Evolutionary conservation across 2,888 invertebrate genomes (phyloP), one percentile per base, ranked within the genome.

Genomic region (Netelia fuscicornis): DNA sequence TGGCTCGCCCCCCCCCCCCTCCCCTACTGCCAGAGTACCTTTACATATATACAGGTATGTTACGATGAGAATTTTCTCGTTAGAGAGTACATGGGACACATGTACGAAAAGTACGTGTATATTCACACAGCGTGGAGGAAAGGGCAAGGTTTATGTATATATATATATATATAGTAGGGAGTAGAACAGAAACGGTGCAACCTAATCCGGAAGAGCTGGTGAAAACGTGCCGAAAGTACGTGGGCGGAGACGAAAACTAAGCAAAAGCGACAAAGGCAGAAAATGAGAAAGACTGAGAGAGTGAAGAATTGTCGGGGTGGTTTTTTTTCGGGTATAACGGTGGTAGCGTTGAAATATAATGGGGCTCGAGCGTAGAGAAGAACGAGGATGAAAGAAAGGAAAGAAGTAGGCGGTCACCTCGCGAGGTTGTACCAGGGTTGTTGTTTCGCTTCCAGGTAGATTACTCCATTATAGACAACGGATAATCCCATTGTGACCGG

Each of bases 401-500:
- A 42, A 70, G 52, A 81, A 78, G 67, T 68, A 20, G 77, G 76
- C 74, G 71, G 52, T 65, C 20, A 62, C 37, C 37, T 37, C 37
- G 37, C 37, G 37, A 37, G 37, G 37, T 37, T 37, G 37, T 37
- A 6, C 20, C 37, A 6, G 37, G 70, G 72, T 80, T 84, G 83
- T 79, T 85, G 86, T 87, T 87, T 82, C 85, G 82, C 62, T 76
- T 76, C 79, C 83, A 84, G 87, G 87, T 85, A 87, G 87, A 88
- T 88, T 87, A 85, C 84, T 87, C 87, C 70, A 85, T 86, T 87
- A 83, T 78, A 78, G 84, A 72, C 83, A 86, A 80, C 76, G 86
- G 86, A 85, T 90, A 88, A 90, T 89, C 89, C 86, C 80, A 87
- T 88, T 89, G 89, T 87, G 81, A 75, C 72, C 48, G 87, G 89